phyloP scores from a whole-genome alignment of 2,797 vertebrate species.

The Pseudopleuronectes americanus region DNA sequence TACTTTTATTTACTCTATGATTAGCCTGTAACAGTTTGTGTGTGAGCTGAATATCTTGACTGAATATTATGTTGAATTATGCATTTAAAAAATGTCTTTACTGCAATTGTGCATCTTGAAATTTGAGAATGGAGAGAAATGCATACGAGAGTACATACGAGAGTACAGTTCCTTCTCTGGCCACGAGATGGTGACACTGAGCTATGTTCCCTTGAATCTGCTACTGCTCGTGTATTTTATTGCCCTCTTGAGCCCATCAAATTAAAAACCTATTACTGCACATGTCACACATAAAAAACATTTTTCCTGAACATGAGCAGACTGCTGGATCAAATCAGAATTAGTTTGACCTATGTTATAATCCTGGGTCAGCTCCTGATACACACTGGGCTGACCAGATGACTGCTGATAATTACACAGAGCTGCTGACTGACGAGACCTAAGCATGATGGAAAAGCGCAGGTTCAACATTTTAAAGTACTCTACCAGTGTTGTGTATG shows the following conservation, averaged over 20 bases:
- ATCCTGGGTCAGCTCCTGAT: neutral
- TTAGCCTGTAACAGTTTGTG: neutral
- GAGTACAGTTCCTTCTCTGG: neutral
- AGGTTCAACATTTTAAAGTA: slow-evolving; percentile 1
- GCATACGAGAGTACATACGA: too few species aligned
- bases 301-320: slow-evolving; percentile 18
- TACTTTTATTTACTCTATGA: neutral
- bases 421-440: slow-evolving; percentile 1
- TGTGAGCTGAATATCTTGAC: too few species aligned
- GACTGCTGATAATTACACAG: slow-evolving; percentile 6
- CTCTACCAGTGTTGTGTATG: neutral
- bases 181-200: slow-evolving; percentile 58
- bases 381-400: neutral
- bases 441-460: neutral
- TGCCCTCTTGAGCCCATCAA: neutral
- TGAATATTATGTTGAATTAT: too few species aligned
- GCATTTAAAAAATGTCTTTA: neutral
- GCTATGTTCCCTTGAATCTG: neutral
- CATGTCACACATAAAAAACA: slow-evolving; percentile 31
- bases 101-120: neutral
- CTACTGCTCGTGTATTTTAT: slow-evolving; percentile 19
- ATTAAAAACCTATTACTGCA: slow-evolving; percentile 39
- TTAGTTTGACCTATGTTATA: neutral
- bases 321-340: slow-evolving; percentile 17
- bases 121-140: too few species aligned